Evolutionary conservation across 37 sponge, comb jelly and placozoan species (phyloP), one percentile per base, ranked within the genome.

Genomic region (Oopsacas minuta): DNA sequence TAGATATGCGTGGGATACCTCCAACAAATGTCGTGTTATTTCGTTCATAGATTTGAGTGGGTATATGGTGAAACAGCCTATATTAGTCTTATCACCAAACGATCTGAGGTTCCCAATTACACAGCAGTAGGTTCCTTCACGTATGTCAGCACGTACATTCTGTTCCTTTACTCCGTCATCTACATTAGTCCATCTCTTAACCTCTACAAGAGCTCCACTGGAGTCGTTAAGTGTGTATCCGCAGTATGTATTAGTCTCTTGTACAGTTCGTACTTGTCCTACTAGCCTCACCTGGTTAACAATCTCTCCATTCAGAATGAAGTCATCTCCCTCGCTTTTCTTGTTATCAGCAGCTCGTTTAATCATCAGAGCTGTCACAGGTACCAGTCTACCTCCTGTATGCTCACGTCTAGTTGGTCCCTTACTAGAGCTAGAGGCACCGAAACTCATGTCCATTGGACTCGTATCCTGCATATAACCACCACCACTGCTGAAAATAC

Each of bases 351-450:
- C 75, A 3, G 75, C 20, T n/a, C 30, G 20, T 61, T 61, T 25
- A 3, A 61, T 61, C 75, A 61, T 61, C 75, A 61, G 75, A 20
- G 75, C 75, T n/a, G 75, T 61, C 28, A 61, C 75, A 3, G 75
- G 75, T 5, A 61, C 30, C 28, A 61, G 28, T 20, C 17, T 10
- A n/a, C 75, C 75, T 10, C 30, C 30, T 25, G 32, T n/a, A 3
- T 34, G 22, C 30, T 61, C 75, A 25, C 75, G 20, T n/a, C 28
- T 61, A 10, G 75, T 25, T 61, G 20, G 75, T 20, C 75, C 75
- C 30, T 61, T 5, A 17, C 51, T 46, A 17, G 51, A 46, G 75
- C 75, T 61, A n/a, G 75, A 20, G 32, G 17, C 75, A 34, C 75
- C 75, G 17, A 61, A 20, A 34, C 75, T 61, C 22, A 34, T 61